Conservation (phyloP, 2,113 vertebrate species). For the Eurypyga helias region DNA sequence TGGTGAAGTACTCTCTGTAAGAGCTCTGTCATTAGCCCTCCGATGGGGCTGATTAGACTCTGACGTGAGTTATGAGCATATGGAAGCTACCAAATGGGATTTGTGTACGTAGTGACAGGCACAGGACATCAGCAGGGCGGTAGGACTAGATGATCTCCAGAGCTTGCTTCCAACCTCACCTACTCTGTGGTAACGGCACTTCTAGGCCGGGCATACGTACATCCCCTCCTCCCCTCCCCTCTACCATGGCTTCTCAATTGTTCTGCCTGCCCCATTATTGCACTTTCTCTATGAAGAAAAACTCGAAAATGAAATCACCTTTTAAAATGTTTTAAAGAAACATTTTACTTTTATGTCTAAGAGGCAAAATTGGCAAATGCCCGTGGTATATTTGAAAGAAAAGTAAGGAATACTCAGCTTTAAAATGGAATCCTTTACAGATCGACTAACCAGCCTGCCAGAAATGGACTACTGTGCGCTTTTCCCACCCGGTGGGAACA, state of each 20-base stretch:
- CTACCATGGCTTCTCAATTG: neutral
- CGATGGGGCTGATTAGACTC: neutral
- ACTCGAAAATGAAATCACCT: neutral
- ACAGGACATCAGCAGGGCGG: neutral
- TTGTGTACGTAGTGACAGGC: neutral
- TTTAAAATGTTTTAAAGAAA: neutral
- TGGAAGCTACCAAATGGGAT: neutral
- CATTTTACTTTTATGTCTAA: neutral
- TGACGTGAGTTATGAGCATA: neutral
- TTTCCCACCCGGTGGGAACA: neutral
- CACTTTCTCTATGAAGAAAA: neutral
- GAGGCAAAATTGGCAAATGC: neutral
- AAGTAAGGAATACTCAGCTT: neutral
- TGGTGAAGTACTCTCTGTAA: neutral
- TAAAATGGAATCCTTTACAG: neutral
- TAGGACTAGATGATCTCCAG: neutral
- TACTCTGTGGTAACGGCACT: neutral
- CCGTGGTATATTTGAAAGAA: neutral
- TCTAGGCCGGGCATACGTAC: fast-evolving
- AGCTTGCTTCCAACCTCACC: neutral
- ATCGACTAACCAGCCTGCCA: neutral
- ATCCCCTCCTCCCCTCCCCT: neutral
- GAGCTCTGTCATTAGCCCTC: neutral
- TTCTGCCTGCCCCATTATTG: neutral
- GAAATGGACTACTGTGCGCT: neutral